Conservation (phyloP, 2,113 vertebrate species). For the Atlantisia rogersi region DNA sequence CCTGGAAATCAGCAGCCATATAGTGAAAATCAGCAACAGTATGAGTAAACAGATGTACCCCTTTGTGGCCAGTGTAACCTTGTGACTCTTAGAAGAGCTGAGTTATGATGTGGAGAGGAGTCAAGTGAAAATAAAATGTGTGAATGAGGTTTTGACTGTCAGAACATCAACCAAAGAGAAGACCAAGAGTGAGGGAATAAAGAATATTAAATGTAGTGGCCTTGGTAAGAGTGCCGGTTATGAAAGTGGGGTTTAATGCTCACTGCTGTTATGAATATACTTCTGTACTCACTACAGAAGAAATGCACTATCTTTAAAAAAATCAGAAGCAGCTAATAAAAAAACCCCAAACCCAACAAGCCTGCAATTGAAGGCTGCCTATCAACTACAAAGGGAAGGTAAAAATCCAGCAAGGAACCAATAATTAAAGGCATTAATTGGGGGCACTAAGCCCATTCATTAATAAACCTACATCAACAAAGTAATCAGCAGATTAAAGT, state of each 20-base stretch:
- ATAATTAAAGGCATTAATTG: slow-evolving; percentile 57
- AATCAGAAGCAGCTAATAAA: background rate
- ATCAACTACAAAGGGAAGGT: background rate
- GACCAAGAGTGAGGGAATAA: background rate
- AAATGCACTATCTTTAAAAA: background rate
- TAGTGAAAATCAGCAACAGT: rapidly evolving
- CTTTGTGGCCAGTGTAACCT: background rate
- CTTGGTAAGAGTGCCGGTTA: background rate
- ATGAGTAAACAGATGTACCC: background rate
- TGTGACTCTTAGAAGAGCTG: background rate
- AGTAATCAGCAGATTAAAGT: slow-evolving; percentile 42
- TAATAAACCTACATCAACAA: slow-evolving; percentile 16
- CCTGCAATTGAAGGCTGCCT: background rate
- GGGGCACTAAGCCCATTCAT: background rate
- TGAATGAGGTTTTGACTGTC: background rate
- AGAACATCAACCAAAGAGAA: background rate
- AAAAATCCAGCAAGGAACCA: slow-evolving; percentile 10
- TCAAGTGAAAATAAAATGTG: background rate
- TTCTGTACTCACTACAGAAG: background rate
- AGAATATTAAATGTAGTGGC: background rate
- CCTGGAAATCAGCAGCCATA: background rate
- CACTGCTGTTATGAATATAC: background rate
- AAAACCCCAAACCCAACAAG: too few species aligned
- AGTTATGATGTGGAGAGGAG: background rate
- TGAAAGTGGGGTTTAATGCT: background rate